Conservation (phyloP, 2,113 vertebrate species). For the Calyptomena viridis region DNA sequence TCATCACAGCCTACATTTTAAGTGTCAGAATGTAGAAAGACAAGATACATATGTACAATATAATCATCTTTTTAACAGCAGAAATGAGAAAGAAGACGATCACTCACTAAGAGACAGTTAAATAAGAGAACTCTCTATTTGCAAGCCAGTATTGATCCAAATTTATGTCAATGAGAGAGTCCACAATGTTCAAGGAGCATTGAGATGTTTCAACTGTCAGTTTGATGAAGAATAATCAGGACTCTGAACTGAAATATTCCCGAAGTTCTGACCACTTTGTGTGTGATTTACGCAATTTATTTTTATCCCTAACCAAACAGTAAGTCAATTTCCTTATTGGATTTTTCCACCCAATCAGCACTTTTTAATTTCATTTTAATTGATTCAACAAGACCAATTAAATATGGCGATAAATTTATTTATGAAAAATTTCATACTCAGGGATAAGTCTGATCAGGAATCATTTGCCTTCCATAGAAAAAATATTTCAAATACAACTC, state of each 20-base stretch:
- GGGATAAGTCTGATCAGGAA: background rate
- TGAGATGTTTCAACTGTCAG: background rate
- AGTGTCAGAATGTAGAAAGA: background rate
- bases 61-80: background rate
- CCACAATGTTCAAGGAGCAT: background rate
- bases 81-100: background rate
- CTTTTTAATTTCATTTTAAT: background rate
- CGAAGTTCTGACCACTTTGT: background rate
- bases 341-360: background rate
- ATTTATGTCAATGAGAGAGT: background rate
- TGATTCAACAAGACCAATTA: background rate
- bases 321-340: background rate
- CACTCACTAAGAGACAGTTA: background rate
- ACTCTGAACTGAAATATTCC: background rate
- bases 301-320: background rate
- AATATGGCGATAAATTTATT: background rate
- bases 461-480: background rate
- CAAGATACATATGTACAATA: background rate
- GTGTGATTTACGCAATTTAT: background rate
- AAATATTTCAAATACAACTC: background rate
- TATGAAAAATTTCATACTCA: accelerated
- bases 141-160: background rate
- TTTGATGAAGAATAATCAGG: background rate
- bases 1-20: background rate
- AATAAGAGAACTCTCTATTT: background rate